Percentiles rank a stretch among this genome's conserved stretches.
These are phyloP conservation scores for Ochotona princeps DNA, from an alignment of 2,113 vertebrate species.

Conservation along the genomic window DNA sequence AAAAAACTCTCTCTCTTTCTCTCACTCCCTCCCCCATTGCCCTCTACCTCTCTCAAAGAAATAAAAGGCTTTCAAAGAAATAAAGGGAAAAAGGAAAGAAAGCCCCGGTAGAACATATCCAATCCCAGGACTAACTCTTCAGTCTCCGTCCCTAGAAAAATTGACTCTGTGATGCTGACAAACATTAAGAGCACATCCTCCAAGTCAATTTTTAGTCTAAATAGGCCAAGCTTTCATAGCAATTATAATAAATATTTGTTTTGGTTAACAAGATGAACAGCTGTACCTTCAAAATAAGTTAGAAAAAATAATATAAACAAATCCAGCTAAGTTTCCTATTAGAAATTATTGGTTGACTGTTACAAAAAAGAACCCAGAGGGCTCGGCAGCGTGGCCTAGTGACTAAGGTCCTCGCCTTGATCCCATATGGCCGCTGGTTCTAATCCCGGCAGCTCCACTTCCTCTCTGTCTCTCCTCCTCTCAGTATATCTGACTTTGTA, in stretches of 20 bases:
- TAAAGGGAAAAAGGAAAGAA: slow-evolving; percentile 38
- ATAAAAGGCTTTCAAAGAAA: not conserved
- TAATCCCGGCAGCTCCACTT: no score
- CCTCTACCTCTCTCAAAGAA: no score
- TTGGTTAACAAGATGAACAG: slow-evolving; percentile 32
- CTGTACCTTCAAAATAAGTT: not conserved
- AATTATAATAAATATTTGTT: slow-evolving; percentile 11
- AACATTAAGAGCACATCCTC: not conserved
- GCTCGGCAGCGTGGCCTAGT: no score
- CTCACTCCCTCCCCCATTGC: no score
- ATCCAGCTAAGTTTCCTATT: not conserved
- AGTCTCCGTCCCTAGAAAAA: slow-evolving; percentile 15
- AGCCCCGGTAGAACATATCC: not conserved
- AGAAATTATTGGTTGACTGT: not conserved
- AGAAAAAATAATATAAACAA: slow-evolving; percentile 43
- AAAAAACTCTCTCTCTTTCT: no score
- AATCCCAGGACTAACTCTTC: not conserved
- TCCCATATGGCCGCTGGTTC: no score
- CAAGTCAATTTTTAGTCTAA: slow-evolving; percentile 44
- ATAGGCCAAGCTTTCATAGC: not conserved
- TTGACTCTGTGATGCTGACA: not conserved
- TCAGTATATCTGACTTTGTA: no score
- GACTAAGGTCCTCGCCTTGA: no score
- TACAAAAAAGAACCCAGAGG: no score
- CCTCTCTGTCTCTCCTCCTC: no score